Evolutionary conservation across 1,140 invertebrate genomes (phyloP).

Genomic region (Zaprionus inermis): DNA sequence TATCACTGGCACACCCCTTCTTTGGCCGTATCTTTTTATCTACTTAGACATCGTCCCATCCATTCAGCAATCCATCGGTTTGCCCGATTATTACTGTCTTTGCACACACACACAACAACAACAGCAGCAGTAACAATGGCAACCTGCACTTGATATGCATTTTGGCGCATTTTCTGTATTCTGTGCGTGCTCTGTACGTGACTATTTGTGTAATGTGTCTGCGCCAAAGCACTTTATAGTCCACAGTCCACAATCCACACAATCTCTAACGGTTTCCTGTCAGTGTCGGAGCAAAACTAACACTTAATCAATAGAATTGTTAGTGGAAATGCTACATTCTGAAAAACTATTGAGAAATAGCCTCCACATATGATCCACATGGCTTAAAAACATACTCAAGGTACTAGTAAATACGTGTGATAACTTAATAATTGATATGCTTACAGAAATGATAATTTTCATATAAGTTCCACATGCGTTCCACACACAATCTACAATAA

Average conservation of each 20-base stretch:
- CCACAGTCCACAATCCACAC: constrained; percentile 20
- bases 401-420: neutral
- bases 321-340: neutral
- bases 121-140: constrained; percentile 7
- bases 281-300: constrained; percentile 5
- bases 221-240: constrained; percentile 48
- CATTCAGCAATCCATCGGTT: constrained; percentile 21
- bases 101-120: constrained; percentile 25
- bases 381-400: neutral
- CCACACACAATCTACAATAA: neutral
- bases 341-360: neutral
- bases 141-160: constrained; percentile 69
- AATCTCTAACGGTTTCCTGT: constrained; percentile 15
- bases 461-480: constrained; percentile 9
- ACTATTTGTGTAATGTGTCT: constrained; percentile 64
- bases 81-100: constrained; percentile 51
- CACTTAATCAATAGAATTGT: constrained; percentile 43
- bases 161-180: constrained; percentile 24
- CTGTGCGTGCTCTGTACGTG: constrained; percentile 49
- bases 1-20: constrained; percentile 33
- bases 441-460: too few relatives aligned
- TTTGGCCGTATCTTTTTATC: constrained; percentile 66
- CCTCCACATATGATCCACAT: constrained; percentile 19
- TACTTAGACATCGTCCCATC: constrained; percentile 38
- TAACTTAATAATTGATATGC: neutral